phyloP scores from a whole-genome alignment of 1,140 invertebrate genomes.

The Pollicipes pollicipes region DNA sequence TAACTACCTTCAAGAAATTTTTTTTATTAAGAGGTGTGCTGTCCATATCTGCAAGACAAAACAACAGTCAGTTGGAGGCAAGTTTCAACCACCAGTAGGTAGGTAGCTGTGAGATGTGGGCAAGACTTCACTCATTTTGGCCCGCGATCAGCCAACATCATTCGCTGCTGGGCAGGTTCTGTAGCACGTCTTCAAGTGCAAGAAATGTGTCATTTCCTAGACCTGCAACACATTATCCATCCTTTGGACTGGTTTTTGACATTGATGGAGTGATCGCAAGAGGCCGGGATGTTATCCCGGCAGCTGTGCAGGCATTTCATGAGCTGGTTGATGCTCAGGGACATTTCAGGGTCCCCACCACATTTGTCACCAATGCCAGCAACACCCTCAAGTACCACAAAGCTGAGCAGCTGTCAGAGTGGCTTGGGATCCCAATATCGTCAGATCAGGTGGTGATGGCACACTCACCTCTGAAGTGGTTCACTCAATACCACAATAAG shows the following conservation, averaged over 20 bases:
- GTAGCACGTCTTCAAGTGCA: not conserved
- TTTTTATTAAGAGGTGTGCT: no score
- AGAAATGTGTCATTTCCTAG: not conserved
- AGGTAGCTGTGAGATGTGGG: not conserved
- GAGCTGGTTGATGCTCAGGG: constrained; percentile 33
- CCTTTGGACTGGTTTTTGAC: constrained; percentile 49
- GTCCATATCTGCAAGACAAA: no score
- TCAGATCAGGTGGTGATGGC: constrained; percentile 45
- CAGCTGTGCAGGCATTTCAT: constrained; percentile 38
- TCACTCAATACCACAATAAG: constrained; percentile 42
- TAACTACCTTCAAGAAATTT: no score
- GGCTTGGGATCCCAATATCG: constrained; percentile 30
- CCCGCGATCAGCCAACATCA: not conserved
- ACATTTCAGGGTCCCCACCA: constrained; percentile 42
- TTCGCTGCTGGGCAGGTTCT: not conserved
- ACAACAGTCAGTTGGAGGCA: no score
- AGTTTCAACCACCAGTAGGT: not conserved
- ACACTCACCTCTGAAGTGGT: constrained; percentile 47
- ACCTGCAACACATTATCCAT: not conserved
- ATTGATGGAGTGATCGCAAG: constrained; percentile 53
- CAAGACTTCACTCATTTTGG: not conserved
- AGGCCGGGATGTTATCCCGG: constrained; percentile 41
- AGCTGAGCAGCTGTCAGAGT: constrained; percentile 41
- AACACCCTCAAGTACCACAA: constrained; percentile 39
- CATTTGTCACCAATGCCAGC: constrained; percentile 51